Percentiles rank a stretch among this genome's conserved stretches.
These are phyloP conservation scores for Leptarthrus brevirostris DNA, from an alignment of 2,888 invertebrate species.

Conservation along the genomic window DNA sequence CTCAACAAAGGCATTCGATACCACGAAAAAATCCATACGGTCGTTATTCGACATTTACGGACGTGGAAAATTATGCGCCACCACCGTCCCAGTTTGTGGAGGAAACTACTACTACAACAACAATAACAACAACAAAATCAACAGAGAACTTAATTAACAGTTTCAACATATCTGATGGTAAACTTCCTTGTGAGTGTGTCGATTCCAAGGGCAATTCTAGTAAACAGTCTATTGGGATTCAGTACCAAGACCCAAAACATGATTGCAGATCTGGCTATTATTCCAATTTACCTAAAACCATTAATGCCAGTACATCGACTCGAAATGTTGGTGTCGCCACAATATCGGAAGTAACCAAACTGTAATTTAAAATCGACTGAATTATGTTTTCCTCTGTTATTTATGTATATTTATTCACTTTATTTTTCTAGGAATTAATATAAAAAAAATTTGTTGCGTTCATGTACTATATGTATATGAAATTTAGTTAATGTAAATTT, in stretches of 20 bases:
- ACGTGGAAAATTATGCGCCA: constrained; percentile 67
- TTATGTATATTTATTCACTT: too few species aligned
- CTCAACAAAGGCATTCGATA: constrained; percentile 68
- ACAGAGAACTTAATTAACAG: constrained; percentile 82
- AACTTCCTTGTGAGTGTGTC: constrained; percentile 78
- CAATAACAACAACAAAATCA: constrained; percentile 75
- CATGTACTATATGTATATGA: too few species aligned
- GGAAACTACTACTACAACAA: constrained; percentile 69
- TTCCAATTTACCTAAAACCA: constrained; percentile 63
- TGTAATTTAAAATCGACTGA: too few species aligned
- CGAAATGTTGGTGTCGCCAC: constrained; percentile 67
- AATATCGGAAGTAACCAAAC: constrained; percentile 78
- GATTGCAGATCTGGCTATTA: constrained; percentile 65
- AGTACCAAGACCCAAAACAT: constrained; percentile 59
- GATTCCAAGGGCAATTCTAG: constrained; percentile 59
- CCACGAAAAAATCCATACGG: constrained; percentile 66
- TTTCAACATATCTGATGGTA: constrained; percentile 75
- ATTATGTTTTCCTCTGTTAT: too few species aligned
- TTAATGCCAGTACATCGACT: constrained; percentile 22
- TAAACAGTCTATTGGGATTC: constrained; percentile 60
- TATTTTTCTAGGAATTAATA: too few species aligned
- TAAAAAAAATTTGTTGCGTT: too few species aligned
- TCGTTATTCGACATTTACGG: constrained; percentile 66
- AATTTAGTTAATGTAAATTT: too few species aligned
- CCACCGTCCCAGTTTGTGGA: constrained; percentile 68